Evolutionary conservation across 1,140 invertebrate species (phyloP).

Genomic region (Eumaeus atala): DNA sequence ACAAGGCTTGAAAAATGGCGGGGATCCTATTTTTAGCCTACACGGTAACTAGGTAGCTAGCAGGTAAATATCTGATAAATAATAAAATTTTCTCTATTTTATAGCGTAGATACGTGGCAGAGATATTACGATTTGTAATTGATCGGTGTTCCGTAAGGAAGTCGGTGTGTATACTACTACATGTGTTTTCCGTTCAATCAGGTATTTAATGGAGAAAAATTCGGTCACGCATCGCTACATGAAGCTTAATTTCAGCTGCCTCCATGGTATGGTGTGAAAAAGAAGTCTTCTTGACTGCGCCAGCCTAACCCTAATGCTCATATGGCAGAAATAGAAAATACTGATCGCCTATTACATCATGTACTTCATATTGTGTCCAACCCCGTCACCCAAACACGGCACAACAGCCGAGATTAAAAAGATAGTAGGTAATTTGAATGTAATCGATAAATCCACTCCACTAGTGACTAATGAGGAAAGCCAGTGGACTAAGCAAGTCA

Average conservation of each 20-base stretch:
- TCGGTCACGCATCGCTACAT: too few relatives aligned
- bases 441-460: conserved; percentile 46
- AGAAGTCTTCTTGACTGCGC: too few relatives aligned
- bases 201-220: background rate
- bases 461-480: conserved; percentile 54
- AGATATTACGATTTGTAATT: background rate
- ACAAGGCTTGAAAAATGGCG: too few relatives aligned
- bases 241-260: too few relatives aligned
- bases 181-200: background rate
- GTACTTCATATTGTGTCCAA: background rate
- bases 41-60: background rate
- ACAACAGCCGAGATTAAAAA: conserved; percentile 24
- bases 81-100: conserved; percentile 6
- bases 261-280: too few relatives aligned
- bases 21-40: too few relatives aligned
- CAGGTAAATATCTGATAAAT: conserved; percentile 1
- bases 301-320: too few relatives aligned
- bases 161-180: background rate
- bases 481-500: conserved; percentile 48
- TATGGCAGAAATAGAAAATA: too few relatives aligned
- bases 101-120: background rate
- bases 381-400: conserved; percentile 15
- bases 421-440: conserved; percentile 35
- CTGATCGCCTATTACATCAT: background rate
- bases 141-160: background rate